phyloP scores from a whole-genome alignment of 2,888 invertebrate species.

The Trypoxylon attenuatum region DNA sequence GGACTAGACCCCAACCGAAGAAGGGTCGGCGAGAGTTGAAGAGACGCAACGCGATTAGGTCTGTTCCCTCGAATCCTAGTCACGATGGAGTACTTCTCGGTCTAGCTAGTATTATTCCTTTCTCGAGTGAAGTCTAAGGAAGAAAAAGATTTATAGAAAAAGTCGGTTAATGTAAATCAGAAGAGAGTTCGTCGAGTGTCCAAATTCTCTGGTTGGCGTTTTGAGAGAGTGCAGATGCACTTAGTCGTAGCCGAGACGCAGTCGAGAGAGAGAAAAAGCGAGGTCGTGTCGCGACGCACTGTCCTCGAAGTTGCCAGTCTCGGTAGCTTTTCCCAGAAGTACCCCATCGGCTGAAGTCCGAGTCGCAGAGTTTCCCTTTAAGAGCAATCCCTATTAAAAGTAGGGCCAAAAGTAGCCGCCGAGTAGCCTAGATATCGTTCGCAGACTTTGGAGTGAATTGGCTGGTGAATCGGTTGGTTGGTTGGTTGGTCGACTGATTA shows the following conservation, averaged over 20 bases:
- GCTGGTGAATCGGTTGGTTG: slow-evolving; percentile 14
- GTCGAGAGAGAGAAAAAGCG: background rate
- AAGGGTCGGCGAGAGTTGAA: slow-evolving; percentile 65
- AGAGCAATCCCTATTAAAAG: slow-evolving; percentile 48
- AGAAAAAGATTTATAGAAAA: too few species aligned
- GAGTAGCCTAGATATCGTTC: slow-evolving; percentile 49
- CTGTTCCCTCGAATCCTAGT: slow-evolving; percentile 50
- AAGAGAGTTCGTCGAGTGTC: too few species aligned
- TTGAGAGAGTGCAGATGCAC: too few species aligned
- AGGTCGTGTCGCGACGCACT: background rate
- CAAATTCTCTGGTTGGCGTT: too few species aligned
- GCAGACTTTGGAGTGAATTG: slow-evolving; percentile 6
- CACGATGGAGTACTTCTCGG: slow-evolving; percentile 43
- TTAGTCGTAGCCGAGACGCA: too few species aligned
- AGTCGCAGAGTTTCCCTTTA: slow-evolving; percentile 41
- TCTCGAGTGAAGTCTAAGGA: too few species aligned
- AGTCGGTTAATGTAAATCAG: too few species aligned
- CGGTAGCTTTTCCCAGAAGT: slow-evolving; percentile 30
- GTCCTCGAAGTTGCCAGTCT: background rate
- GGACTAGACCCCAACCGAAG: slow-evolving; percentile 49
- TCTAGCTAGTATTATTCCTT: background rate
- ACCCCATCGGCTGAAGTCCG: slow-evolving; percentile 22
- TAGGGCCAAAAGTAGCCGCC: slow-evolving; percentile 30
- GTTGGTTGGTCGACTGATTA: too few species aligned
- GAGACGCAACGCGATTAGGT: slow-evolving; percentile 72